Evolutionary conservation across 2,797 vertebrate genomes (phyloP), one percentile per base, ranked within the genome.

Genomic region (Triplophysa yarkandensis): DNA sequence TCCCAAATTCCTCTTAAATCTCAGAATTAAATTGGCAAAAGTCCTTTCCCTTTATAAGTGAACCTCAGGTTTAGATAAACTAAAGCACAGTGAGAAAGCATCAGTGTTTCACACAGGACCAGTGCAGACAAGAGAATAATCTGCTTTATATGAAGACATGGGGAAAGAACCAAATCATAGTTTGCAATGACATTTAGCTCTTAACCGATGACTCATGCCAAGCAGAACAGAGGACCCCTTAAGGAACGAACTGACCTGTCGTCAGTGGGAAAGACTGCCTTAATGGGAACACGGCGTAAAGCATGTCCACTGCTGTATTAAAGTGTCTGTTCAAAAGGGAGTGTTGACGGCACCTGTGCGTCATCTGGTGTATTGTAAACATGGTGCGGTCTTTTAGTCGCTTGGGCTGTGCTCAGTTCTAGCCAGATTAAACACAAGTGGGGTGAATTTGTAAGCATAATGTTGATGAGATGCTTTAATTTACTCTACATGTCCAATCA

Each of bases 271-370:
- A 80, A 80, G 13, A 68, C 60, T 69, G 30, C 17, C 50, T 69
- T 75, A 77, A 4, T 21, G 55, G 70, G 64, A 63, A 61, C 50
- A 58, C 28, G 28, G 23, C 23, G 52, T 30, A 44, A 34, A 57
- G n/a, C 72, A 60, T 11, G 58, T 19, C 19, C 27, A 46, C 27
- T 41, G 48, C 39, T 21, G 11, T 67, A 57, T 43, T 57, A 25
- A 32, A 21, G n/a, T 64, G 28, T 54, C n/a, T 16, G 46, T 39
- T 23, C 10, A 72, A 55, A n/a, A 41, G 6, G 17, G 30, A 76
- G 72, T 80, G 67, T 52, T 63, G 46, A 55, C 27, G 83, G 55
- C 83, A 77, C 77, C 83, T 74, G 9, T 77, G 68, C 77, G 72
- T 79, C 79, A 81, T 46, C 34, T 66, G 43, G 62, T 46, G 39